Evolutionary conservation across 2,888 invertebrate species (phyloP), one percentile per base, ranked within the genome.

Genomic region (Pomacea canaliculata): DNA sequence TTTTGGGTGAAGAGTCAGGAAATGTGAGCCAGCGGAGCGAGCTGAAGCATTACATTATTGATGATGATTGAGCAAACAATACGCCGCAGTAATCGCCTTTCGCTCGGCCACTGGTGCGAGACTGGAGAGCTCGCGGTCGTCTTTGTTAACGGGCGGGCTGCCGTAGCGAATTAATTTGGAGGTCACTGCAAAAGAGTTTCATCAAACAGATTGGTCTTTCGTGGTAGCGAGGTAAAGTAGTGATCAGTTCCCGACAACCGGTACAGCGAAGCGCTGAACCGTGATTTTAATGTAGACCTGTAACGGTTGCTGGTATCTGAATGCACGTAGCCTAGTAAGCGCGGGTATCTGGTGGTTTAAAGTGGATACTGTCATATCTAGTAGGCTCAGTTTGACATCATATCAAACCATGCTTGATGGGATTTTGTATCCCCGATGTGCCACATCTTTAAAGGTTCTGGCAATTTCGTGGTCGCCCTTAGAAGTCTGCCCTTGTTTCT

Each of bases 61-160:
- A 73, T 74, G 74, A 68, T 74, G 67, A 69, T 56, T 59, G 69
- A 18, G 74, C 74, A 74, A 74, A 74, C 74, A 74, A 56, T 23
- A 49, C 60, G 69, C 69, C 49, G 56, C 23, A 67, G 48, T 73
- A 73, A 68, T 60, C 73, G 67, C n/a, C 23, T 66, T 18, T n/a
- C 70, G 60, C n/a, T 37, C n/a, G 19, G 62, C 68, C 68, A 68
- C 62, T 62, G 63, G 60, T 59, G 74, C 69, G 69, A 48, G 62
- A 68, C 69, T 51, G 18, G 5, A 16, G 56, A 56, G 8, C 62
- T 18, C n/a, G 74, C 74, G n/a, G 51, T 48, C 69, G 63, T 63
- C 63, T 23, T 63, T 27, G n/a, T 63, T 12, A 19, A n/a, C 10
- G 4, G 63, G 23, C n/a, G 27, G 63, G 56, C 27, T 66, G 56